A percentile compares a stretch with the other conserved stretches of the same genome.
Evolutionary conservation across 2,888 invertebrate genomes (phyloP).

Genomic region (Microchrysa polita): DNA sequence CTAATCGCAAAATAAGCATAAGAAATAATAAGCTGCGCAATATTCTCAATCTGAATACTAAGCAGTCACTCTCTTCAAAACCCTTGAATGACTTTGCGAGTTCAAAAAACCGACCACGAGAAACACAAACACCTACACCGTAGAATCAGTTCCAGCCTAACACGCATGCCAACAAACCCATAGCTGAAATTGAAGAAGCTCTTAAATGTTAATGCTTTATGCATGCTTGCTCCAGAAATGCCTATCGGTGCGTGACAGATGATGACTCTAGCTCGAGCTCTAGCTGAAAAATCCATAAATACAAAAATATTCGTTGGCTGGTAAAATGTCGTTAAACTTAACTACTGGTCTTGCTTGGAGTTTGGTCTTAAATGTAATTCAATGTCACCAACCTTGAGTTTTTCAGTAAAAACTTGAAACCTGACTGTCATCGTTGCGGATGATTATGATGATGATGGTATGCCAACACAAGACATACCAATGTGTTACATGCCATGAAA

Average conservation of each 20-base stretch:
- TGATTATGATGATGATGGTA: neutral
- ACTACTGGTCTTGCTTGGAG: too few relatives aligned
- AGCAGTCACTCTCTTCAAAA: neutral
- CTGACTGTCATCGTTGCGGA: neutral
- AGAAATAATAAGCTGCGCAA: neutral
- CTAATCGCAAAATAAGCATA: neutral
- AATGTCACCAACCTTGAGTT: conserved; percentile 36
- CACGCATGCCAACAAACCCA: neutral
- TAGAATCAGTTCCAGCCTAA: neutral
- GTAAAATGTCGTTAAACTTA: neutral
- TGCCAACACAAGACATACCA: neutral
- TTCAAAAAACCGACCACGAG: neutral
- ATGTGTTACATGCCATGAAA: conserved; percentile 5
- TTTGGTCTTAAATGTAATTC: neutral
- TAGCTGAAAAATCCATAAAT: too few relatives aligned
- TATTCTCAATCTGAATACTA: neutral
- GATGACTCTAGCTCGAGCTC: too few relatives aligned
- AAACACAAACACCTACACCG: conserved; percentile 2
- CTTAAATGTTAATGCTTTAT: too few relatives aligned
- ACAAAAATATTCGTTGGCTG: neutral
- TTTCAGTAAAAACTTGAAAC: too few relatives aligned
- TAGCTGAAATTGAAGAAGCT: too few relatives aligned
- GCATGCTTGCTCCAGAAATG: neutral
- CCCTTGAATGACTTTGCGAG: conserved; percentile 24
- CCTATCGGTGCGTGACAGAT: neutral